Evolutionary conservation across 2,888 invertebrate species (phyloP), one percentile per base, ranked within the genome.

Genomic region (Pyrgus malvae): DNA sequence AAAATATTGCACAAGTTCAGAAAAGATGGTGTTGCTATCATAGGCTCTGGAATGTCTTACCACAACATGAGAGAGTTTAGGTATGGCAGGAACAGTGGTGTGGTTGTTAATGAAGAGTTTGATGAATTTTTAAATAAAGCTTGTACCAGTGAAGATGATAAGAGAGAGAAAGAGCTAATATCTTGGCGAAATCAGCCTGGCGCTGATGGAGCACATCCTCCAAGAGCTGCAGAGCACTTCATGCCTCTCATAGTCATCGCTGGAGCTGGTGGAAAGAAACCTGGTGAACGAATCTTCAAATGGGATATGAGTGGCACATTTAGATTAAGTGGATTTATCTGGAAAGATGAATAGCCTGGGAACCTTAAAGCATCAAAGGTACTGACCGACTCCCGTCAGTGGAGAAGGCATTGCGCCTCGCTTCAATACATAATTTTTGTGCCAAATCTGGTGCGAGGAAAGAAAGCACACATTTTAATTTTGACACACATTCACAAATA

Each of bases 31-130:
- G 61, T 90, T 0, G 87, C 86, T 0, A 59, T 90, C 1, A 55
- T 90, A 0, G 90, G 89, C 0, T 90, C 90, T 0, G 90, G 90
- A 0, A 90, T 90, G 90, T 88, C 89, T 0, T 90, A 85, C 35
- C 90, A 90, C 38, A 90, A 90, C 41, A 90, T 90, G 90, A 72
- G 84, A 55, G 83, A 82, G 48, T 90, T 90, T 48, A 75, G 63
- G 65, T 66, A 57, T 0, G 67, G 68, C 2, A 62, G 78, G 33
- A 11, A 70, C 4, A 60, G 64, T 4, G 63, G 70, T 0, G 56
- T 59, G 2, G 83, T 88, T 16, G 70, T 89, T 0, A 90, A 90
- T 62, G 65, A 72, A 29, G 81, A 82, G 5, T 90, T 90, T 75
- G 90, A 90, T 65, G 76, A 81, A 5, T 90, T 74, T 65, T 66